Conservation (phyloP, 2,888 invertebrate species). For the Philereme transversata region DNA sequence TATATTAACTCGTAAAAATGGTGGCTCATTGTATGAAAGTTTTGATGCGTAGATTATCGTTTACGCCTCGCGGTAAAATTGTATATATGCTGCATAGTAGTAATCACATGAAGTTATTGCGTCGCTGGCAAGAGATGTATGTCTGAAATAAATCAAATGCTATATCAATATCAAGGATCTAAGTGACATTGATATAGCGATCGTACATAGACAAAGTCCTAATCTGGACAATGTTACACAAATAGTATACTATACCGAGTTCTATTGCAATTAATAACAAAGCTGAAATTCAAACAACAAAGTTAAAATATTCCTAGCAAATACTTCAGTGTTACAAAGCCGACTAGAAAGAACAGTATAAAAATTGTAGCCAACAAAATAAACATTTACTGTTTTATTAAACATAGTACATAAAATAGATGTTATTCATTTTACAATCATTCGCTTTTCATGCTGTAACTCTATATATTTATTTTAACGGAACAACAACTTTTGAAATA, state of each 20-base stretch:
- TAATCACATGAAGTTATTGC: background rate
- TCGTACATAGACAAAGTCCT: background rate
- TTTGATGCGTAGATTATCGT: too few relatives aligned
- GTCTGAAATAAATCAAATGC: background rate
- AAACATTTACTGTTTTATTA: too few relatives aligned
- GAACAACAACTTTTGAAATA: too few relatives aligned
- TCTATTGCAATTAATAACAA: background rate
- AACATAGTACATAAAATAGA: background rate
- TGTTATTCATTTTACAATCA: slow-evolving; percentile 32
- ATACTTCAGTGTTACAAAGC: background rate
- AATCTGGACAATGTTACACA: background rate
- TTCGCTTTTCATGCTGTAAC: slow-evolving; percentile 24
- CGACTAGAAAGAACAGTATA: background rate
- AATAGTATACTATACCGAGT: background rate
- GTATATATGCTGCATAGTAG: too few relatives aligned
- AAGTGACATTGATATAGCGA: background rate
- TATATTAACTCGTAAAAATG: too few relatives aligned
- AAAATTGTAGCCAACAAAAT: background rate
- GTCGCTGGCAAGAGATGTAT: slow-evolving; percentile 3
- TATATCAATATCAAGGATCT: background rate
- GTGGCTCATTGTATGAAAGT: too few relatives aligned
- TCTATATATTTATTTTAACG: background rate
- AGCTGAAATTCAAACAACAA: background rate
- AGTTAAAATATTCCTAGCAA: background rate
- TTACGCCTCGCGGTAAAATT: too few relatives aligned